These are phyloP conservation scores for Acyrthosiphon pisum DNA, from an alignment of 1,140 invertebrate genomes.

Conservation along the genomic window DNA sequence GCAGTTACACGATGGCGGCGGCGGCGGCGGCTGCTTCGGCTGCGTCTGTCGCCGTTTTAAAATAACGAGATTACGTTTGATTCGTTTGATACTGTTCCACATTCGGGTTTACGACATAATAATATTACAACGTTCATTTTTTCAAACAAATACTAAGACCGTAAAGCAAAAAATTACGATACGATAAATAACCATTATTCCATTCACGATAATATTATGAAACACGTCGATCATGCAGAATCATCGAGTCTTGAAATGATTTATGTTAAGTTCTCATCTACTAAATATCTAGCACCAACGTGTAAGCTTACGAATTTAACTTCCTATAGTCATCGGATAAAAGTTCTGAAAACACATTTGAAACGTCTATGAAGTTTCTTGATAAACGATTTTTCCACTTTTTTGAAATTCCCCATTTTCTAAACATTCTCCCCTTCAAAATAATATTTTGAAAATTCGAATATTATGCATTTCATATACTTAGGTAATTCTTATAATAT, in stretches of 20 bases:
- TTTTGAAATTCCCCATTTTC: too few relatives aligned
- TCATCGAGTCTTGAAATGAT: not conserved
- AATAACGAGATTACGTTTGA: not conserved
- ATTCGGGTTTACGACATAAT: not conserved
- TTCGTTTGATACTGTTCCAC: not conserved
- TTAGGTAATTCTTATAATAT: too few relatives aligned
- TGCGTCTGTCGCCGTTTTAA: not conserved
- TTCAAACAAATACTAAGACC: not conserved
- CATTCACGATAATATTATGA: not conserved
- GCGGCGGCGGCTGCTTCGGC: too few relatives aligned
- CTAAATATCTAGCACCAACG: not conserved
- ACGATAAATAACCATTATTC: not conserved
- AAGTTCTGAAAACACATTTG: too few relatives aligned
- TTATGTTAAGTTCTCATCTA: not conserved
- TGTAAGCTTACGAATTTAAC: not conserved
- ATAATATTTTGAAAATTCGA: too few relatives aligned
- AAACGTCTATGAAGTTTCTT: too few relatives aligned
- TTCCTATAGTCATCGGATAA: too few relatives aligned
- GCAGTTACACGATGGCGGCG: not conserved
- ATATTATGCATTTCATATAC: too few relatives aligned
- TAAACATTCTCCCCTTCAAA: too few relatives aligned
- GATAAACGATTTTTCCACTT: too few relatives aligned
- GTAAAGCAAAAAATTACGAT: not conserved
- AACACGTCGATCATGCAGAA: not conserved
- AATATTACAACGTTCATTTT: not conserved